Evolutionary conservation across 2,113 vertebrate species (phyloP).

Genomic region (Peromyscus maniculatus): DNA sequence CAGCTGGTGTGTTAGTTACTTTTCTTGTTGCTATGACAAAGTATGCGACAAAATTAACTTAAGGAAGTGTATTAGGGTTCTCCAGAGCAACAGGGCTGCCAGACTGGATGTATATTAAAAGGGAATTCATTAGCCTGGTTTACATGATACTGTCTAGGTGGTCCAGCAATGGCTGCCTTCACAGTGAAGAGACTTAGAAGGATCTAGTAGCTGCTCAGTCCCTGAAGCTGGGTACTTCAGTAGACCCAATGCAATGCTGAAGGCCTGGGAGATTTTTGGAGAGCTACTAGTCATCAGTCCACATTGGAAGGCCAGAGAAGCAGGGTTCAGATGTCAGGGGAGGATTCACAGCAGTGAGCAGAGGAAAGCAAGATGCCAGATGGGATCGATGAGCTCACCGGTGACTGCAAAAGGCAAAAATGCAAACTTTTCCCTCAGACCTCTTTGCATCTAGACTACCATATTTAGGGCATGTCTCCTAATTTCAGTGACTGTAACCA

Average conservation of each 20-base stretch:
- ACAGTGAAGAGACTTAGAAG: background rate
- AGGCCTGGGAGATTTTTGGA: background rate
- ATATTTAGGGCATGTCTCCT: no score
- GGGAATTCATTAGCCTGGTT: background rate
- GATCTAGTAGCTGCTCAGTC: background rate
- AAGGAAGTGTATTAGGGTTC: background rate
- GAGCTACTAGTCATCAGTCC: background rate
- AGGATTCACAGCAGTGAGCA: background rate
- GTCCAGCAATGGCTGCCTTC: background rate
- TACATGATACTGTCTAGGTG: background rate
- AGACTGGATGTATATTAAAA: background rate
- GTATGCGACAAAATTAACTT: background rate
- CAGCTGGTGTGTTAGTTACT: background rate
- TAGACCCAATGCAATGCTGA: background rate
- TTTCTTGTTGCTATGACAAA: background rate
- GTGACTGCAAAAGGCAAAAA: background rate
- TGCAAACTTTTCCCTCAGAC: background rate
- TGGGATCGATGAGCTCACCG: background rate
- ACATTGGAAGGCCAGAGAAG: background rate
- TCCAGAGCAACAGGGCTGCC: background rate
- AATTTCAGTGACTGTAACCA: background rate
- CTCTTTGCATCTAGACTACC: background rate
- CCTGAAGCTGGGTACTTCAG: background rate
- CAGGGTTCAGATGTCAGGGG: background rate
- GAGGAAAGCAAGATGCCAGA: background rate